Evolutionary conservation across 2,113 vertebrate species (phyloP), one percentile per base, ranked within the genome.

Genomic region (Vanacampus margaritifer): DNA sequence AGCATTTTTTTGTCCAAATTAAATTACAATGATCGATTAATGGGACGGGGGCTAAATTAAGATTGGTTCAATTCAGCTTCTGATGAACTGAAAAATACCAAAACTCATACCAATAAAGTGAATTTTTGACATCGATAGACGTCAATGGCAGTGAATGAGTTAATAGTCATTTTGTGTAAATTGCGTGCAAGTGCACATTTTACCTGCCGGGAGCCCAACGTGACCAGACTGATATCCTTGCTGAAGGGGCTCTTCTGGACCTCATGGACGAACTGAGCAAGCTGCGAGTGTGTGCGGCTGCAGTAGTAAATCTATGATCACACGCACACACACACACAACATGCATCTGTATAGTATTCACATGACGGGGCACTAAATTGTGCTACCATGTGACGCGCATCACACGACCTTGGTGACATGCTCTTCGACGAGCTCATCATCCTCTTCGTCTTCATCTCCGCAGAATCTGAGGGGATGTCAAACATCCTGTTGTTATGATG

Each of bases 221-320:
- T 92, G 23, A 98, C 95, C 59, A 98, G 79, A 54, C 92, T 91
- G 0, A 91, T 92, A 50, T 91, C 90, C 68, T 89, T 92, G 74
- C 92, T 91, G 60, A 96, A 99, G 5, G 96, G 95, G 71, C 97
- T 99, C 84, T 95, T 98, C 79, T 94, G 95, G 13, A 98, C 94
- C 78, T 99, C 96, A 0, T 68, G 95, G 48, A 99, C 94, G 76
- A 99, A 99, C 83, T 99, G 96, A 41, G 94, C 91, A 69, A 99
- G 91, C 90, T 99, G 96, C 8, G 97, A 99, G 75, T 99, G 97
- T 1, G 96, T 99, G 67, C 96, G 94, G 68, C 96, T 98, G 81
- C 96, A 98, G 89, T 98, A 98, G 84, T 99, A 99, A 73, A 99
- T 96, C 97, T 99, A 54, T 32, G 51, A 68, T 65, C 12, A 68